These are phyloP conservation scores for Chlamydotis undulata DNA, from an alignment of 2,113 vertebrate species.

Conservation along the genomic window DNA sequence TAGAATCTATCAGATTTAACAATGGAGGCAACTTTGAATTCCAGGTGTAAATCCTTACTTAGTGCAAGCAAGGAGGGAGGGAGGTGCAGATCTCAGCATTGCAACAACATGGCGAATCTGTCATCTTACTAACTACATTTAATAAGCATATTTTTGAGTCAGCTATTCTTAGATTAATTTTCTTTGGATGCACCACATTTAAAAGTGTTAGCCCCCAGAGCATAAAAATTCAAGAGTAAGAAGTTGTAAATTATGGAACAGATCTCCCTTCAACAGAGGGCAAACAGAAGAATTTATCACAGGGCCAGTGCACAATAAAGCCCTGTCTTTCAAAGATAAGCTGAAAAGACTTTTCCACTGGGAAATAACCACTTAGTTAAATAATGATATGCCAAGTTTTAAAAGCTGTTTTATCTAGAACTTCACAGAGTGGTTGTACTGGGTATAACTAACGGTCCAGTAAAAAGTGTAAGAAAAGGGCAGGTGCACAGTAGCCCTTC, in stretches of 20 bases:
- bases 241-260: slow-evolving; percentile 17
- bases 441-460: background rate
- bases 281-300: slow-evolving; percentile 29
- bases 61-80: background rate
- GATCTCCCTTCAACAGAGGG: slow-evolving; percentile 4
- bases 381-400: background rate
- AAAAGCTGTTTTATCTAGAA: slow-evolving; percentile 3
- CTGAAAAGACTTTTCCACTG: background rate
- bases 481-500: background rate
- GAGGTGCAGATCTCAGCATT: background rate
- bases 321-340: slow-evolving; percentile 14
- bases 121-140: background rate
- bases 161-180: slow-evolving; percentile 12
- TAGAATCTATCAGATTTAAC: background rate
- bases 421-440: background rate
- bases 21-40: background rate
- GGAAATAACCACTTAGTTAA: slow-evolving; percentile 15
- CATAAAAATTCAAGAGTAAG: background rate
- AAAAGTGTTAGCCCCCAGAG: background rate
- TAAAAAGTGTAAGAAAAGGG: background rate
- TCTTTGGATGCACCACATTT: background rate
- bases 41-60: background rate
- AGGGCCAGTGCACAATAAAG: slow-evolving; percentile 1
- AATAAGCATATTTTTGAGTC: background rate
- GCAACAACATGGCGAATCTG: background rate